These are phyloP conservation scores for Auanema sp. DNA, from an alignment of 2,888 invertebrate species.

Conservation along the genomic window DNA sequence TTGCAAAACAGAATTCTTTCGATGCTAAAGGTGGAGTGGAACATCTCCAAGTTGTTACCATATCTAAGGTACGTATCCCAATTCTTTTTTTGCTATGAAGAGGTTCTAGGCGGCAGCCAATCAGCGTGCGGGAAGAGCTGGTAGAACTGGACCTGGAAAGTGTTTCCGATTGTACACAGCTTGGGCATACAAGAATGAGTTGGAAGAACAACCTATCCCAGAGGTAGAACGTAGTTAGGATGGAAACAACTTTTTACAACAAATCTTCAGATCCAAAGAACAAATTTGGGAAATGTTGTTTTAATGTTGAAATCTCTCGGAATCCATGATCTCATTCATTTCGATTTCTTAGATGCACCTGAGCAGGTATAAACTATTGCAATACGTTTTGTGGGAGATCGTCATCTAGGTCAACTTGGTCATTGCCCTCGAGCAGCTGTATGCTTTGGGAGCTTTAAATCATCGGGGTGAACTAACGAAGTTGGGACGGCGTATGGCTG, in stretches of 20 bases:
- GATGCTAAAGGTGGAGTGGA: constrained; percentile 97
- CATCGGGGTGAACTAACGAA: constrained; percentile 94
- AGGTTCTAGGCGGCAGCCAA: constrained; percentile 81
- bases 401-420: constrained; percentile 69
- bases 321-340: constrained; percentile 94
- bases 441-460: constrained; percentile 94
- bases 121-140: constrained; percentile 93
- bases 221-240: constrained; percentile 69
- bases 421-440: constrained; percentile 91
- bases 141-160: constrained; percentile 92
- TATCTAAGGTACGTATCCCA: constrained; percentile 75
- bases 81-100: not conserved
- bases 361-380: constrained; percentile 71
- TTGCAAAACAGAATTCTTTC: constrained; percentile 97
- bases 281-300: constrained; percentile 95
- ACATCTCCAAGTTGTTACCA: constrained; percentile 94
- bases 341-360: constrained; percentile 97
- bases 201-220: constrained; percentile 95
- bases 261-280: constrained; percentile 78
- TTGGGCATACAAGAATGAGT: constrained; percentile 96
- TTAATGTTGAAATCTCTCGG: constrained; percentile 92
- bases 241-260: constrained; percentile 2
- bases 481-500: constrained; percentile 95
- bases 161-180: constrained; percentile 97
- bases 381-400: not conserved